Conservation (phyloP, 2,888 invertebrate genomes). For the Digitonthophagus gazella region DNA sequence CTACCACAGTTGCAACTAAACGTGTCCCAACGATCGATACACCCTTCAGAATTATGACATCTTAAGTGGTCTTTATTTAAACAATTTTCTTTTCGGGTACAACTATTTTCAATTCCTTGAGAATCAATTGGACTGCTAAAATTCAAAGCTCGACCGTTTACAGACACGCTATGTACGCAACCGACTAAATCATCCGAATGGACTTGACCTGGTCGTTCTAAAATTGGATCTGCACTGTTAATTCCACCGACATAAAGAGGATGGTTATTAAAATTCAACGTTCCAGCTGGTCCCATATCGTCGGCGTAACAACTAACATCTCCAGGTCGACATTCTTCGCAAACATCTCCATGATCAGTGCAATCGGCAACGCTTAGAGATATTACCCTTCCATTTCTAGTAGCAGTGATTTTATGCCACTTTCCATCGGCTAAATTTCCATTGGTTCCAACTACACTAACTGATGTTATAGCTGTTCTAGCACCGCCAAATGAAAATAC, state of each 20-base stretch:
- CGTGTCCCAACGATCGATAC: conserved; percentile 82
- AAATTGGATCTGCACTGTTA: conserved; percentile 77
- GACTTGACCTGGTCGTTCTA: conserved; percentile 87
- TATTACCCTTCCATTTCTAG: conserved; percentile 84
- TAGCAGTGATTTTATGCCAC: conserved; percentile 91
- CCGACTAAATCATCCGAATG: conserved; percentile 92
- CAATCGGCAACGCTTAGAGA: conserved; percentile 80
- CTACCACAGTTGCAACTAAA: conserved; percentile 71
- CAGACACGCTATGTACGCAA: conserved; percentile 85
- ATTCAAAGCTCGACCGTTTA: conserved; percentile 83
- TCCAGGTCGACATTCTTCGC: conserved; percentile 82
- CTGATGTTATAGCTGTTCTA: conserved; percentile 81
- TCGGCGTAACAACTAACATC: conserved; percentile 70
- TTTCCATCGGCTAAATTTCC: conserved; percentile 77
- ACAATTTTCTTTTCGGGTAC: conserved; percentile 71
- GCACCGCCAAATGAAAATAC: conserved; percentile 89
- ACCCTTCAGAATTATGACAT: conserved; percentile 67
- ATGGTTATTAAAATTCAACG: conserved; percentile 87
- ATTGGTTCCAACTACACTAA: conserved; percentile 64
- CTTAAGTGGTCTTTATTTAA: conserved; percentile 52
- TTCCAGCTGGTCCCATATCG: conserved; percentile 72
- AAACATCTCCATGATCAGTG: conserved; percentile 81
- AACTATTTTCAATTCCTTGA: conserved; percentile 71
- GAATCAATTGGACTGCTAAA: conserved; percentile 74
- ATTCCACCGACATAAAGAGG: conserved; percentile 84